Evolutionary conservation across 2,797 vertebrate genomes (phyloP).

Genomic region (Rhynchonycteris naso): DNA sequence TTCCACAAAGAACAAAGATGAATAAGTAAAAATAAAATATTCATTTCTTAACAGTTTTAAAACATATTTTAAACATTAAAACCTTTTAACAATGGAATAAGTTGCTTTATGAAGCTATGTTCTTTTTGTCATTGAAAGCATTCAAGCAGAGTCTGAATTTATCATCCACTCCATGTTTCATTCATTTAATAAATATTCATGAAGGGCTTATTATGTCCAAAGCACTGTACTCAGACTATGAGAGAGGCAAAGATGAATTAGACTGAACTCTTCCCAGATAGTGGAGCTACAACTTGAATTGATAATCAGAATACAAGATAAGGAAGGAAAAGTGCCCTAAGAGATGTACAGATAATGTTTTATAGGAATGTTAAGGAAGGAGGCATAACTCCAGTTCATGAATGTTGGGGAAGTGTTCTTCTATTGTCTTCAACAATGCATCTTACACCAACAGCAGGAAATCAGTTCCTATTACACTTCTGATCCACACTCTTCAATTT

Average conservation of each 20-base stretch:
- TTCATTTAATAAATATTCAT: constrained; percentile 72
- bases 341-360: background rate
- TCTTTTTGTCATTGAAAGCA: constrained; percentile 52
- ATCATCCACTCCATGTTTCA: constrained; percentile 56
- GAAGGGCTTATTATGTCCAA: constrained; percentile 17
- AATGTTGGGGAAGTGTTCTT: background rate
- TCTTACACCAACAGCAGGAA: background rate
- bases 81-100: background rate
- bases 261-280: constrained; percentile 6
- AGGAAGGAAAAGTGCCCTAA: background rate
- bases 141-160: constrained; percentile 62
- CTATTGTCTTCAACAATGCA: background rate
- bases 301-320: constrained; percentile 38
- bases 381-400: background rate
- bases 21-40: constrained; percentile 29
- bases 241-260: constrained; percentile 38
- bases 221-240: constrained; percentile 11
- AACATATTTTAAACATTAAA: constrained; percentile 35
- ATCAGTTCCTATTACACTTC: background rate
- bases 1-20: constrained; percentile 44
- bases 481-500: background rate
- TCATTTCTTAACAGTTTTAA: constrained; percentile 37
- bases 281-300: constrained; percentile 14
- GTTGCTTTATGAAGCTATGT: constrained; percentile 19
- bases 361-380: background rate